Conservation (phyloP, 2,797 vertebrate species). For the Sciurus vulgaris region DNA sequence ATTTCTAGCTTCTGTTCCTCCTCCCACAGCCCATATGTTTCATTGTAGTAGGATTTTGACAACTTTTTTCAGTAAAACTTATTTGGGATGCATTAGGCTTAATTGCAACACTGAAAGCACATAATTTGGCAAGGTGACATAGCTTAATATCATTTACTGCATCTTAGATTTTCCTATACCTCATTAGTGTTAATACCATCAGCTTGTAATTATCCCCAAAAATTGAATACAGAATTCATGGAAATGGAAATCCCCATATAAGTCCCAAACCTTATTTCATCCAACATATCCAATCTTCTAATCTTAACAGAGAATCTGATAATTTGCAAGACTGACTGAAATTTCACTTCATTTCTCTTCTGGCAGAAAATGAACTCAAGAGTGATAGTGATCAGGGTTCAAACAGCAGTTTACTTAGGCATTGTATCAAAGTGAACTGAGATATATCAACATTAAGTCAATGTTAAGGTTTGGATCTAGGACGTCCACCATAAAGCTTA, state of each 20-base stretch:
- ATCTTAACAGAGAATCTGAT: neutral
- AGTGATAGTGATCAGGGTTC: neutral
- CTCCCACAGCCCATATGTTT: neutral
- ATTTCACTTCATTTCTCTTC: neutral
- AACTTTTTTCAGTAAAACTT: neutral
- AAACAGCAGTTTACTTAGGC: neutral
- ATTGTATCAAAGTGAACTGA: neutral
- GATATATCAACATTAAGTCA: neutral
- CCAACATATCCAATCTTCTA: neutral
- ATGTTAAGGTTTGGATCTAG: neutral
- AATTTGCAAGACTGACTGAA: neutral
- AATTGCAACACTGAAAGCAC: slow-evolving; percentile 45
- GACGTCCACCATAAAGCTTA: too few species aligned
- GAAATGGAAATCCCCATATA: slow-evolving; percentile 13
- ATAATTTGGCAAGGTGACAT: neutral
- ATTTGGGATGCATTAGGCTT: neutral
- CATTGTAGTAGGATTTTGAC: neutral
- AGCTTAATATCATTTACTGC: slow-evolving; percentile 36
- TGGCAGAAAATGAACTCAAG: neutral
- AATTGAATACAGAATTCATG: neutral
- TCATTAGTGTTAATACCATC: neutral
- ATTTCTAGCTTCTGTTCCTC: neutral
- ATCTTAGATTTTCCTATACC: slow-evolving; percentile 27
- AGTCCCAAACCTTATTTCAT: neutral
- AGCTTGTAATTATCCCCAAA: neutral